These are phyloP conservation scores for Eupithecia centaureata DNA, from an alignment of 2,888 invertebrate genomes.

Conservation along the genomic window DNA sequence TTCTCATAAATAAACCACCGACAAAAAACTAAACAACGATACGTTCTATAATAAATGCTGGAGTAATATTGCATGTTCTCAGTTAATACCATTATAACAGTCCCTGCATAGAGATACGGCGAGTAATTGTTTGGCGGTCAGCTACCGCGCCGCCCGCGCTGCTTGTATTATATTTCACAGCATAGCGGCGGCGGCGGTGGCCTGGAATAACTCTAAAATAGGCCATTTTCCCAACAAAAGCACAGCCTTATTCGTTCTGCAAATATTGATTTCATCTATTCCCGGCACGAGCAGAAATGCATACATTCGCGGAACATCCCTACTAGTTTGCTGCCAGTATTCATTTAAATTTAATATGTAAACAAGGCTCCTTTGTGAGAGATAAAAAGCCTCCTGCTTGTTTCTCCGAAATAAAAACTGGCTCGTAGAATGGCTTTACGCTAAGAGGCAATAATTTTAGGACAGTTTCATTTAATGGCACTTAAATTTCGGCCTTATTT, in stretches of 20 bases:
- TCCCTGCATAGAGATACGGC: background rate
- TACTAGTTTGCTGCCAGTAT: constrained; percentile 20
- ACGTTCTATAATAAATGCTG: constrained; percentile 49
- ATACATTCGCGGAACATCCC: constrained; percentile 23
- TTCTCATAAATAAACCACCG: constrained; percentile 66
- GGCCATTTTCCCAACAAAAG: constrained; percentile 33
- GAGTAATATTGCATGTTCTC: constrained; percentile 25
- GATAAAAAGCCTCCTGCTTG: constrained; percentile 39
- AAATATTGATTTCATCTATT: constrained; percentile 41
- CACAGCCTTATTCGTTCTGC: constrained; percentile 30
- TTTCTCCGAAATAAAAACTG: constrained; percentile 46
- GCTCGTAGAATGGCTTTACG: constrained; percentile 52
- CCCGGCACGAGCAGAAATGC: constrained; percentile 26
- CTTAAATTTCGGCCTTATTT: constrained; percentile 55
- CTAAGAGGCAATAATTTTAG: constrained; percentile 58
- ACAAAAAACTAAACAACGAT: constrained; percentile 61
- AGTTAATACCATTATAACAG: constrained; percentile 1
- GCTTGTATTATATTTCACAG: constrained; percentile 29
- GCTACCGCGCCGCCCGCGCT: constrained; percentile 13
- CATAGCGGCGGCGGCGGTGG: background rate
- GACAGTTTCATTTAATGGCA: constrained; percentile 60
- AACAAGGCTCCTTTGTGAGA: constrained; percentile 29
- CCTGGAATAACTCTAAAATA: constrained; percentile 39
- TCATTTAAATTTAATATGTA: constrained; percentile 34
- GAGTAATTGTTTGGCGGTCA: constrained; percentile 26